phyloP scores from a whole-genome alignment of 2,888 invertebrate species.

The Brachypterus glaber region DNA sequence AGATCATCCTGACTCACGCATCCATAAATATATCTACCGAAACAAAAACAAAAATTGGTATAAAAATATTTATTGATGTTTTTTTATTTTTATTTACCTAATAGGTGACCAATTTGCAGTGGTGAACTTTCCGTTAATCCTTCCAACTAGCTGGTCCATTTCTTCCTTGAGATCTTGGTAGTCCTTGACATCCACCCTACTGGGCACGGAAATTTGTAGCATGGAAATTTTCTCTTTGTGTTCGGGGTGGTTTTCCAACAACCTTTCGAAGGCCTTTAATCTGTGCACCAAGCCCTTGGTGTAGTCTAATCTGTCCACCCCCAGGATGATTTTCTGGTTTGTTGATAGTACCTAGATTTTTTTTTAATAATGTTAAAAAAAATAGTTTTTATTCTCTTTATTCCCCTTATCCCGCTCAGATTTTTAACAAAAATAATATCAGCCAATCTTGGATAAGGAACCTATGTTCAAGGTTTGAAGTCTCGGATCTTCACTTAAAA shows the following conservation, averaged over 20 bases:
- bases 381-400: no score
- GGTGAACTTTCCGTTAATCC: conserved; percentile 81
- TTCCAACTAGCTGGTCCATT: conserved; percentile 80
- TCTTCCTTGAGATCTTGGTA: conserved; percentile 85
- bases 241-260: conserved; percentile 75
- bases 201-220: conserved; percentile 80
- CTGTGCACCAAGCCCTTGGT: conserved; percentile 83
- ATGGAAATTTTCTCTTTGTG: conserved; percentile 76
- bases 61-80: not conserved
- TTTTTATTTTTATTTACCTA: conserved; percentile 37
- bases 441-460: no score
- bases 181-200: conserved; percentile 81
- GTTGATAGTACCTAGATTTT: conserved; percentile 55
- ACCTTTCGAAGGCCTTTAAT: conserved; percentile 70
- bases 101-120: conserved; percentile 91
- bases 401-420: no score
- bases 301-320: conserved; percentile 83
- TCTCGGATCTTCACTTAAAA: no score
- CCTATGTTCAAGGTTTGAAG: no score
- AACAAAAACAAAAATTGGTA: not conserved
- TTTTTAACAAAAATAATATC: no score
- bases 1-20: conserved; percentile 79
- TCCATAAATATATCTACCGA: conserved; percentile 64
- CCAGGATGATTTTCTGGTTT: conserved; percentile 72
- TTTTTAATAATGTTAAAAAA: no score